A percentile compares a stretch with the other conserved stretches of the same genome.
phyloP scores from a whole-genome alignment of 2,888 invertebrate species.

The Epirrhoe alternata region DNA sequence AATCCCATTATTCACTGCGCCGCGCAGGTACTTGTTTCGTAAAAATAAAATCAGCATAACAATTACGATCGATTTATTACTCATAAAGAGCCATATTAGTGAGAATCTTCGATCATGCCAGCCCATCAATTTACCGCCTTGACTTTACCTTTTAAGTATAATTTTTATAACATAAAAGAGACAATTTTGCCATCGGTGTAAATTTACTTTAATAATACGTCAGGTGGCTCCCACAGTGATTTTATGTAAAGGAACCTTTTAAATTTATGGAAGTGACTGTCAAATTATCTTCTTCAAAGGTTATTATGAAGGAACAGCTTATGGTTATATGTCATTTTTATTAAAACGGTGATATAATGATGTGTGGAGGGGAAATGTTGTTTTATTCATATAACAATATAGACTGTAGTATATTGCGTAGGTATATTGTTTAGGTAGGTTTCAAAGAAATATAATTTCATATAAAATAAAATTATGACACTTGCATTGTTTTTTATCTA shows the following conservation, averaged over 20 bases:
- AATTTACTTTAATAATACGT: conserved; percentile 61
- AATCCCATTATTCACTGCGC: conserved; percentile 9
- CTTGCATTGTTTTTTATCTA: too few species aligned
- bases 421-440: not conserved
- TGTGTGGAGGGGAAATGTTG: conserved; percentile 25
- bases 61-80: conserved; percentile 52
- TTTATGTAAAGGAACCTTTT: conserved; percentile 35
- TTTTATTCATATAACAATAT: conserved; percentile 14
- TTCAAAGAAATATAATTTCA: too few species aligned
- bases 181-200: conserved; percentile 50
- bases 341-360: conserved; percentile 42
- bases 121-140: conserved; percentile 60
- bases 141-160: conserved; percentile 63
- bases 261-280: conserved; percentile 73
- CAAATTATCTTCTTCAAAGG: conserved; percentile 68
- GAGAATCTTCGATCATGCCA: conserved; percentile 62
- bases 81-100: conserved; percentile 52
- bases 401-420: too few species aligned
- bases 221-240: conserved; percentile 32
- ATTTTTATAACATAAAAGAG: conserved; percentile 62
- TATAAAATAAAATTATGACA: too few species aligned
- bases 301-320: conserved; percentile 61
- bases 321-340: conserved; percentile 60
- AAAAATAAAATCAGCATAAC: conserved; percentile 43
- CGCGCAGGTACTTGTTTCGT: conserved; percentile 34